A percentile compares a stretch with the other conserved stretches of the same genome.
These are phyloP conservation scores for Aplysia californica DNA, from an alignment of 1,140 invertebrate genomes.

Conservation along the genomic window DNA sequence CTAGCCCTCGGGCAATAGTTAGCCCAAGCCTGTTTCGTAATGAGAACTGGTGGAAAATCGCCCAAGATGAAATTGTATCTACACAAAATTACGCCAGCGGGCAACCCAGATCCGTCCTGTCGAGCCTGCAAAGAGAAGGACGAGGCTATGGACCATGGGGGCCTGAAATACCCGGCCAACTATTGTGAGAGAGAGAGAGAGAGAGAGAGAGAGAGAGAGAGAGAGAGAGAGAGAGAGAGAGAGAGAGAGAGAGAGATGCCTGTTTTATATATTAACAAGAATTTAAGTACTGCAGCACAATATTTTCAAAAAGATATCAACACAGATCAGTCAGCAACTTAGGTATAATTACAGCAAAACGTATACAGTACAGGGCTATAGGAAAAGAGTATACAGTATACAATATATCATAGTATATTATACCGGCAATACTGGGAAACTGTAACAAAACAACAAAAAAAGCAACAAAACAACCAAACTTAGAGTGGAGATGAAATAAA, in stretches of 20 bases:
- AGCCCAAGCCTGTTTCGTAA: too few species aligned
- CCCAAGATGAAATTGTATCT: too few species aligned
- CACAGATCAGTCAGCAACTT: neutral
- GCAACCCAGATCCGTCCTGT: too few species aligned
- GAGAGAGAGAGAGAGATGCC: neutral
- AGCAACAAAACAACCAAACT: neutral
- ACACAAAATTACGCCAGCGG: too few species aligned
- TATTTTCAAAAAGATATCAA: conserved; percentile 68
- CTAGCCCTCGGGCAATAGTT: too few species aligned
- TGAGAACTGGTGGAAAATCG: too few species aligned
- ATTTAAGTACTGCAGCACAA: conserved; percentile 76
- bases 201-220: conserved; percentile 8
- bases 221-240: conserved; percentile 24
- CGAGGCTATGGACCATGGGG: too few species aligned
- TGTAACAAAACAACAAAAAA: neutral
- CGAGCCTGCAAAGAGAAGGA: too few species aligned
- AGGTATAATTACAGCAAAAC: neutral
- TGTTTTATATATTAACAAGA: neutral
- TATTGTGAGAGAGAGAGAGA: too few species aligned
- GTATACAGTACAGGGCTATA: neutral
- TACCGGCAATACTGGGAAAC: neutral
- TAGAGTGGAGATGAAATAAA: neutral
- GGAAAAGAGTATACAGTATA: neutral
- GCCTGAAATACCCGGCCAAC: too few species aligned
- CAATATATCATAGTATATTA: neutral